Percentiles rank a stretch among this genome's conserved stretches.
phyloP scores from a whole-genome alignment of 2,797 vertebrate genomes.

The Macropodus opercularis region DNA sequence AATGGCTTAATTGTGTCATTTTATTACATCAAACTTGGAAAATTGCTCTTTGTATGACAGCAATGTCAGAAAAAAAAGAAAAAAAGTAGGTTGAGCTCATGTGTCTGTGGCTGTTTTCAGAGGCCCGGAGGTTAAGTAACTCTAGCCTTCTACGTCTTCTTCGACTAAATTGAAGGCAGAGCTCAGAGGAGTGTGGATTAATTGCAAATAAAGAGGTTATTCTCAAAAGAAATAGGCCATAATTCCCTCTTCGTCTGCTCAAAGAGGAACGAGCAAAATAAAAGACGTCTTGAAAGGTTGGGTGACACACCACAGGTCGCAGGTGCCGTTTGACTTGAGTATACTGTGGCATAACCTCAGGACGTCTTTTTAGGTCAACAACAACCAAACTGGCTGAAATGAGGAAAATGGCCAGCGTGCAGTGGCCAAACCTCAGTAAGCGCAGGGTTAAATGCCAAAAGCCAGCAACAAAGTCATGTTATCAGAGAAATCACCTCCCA shows the following conservation, averaged over 20 bases:
- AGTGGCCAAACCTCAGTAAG: background rate
- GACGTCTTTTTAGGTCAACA: background rate
- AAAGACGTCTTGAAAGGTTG: constrained; percentile 24
- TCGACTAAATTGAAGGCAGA: constrained; percentile 77
- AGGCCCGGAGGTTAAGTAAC: constrained; percentile 78
- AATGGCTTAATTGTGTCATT: constrained; percentile 66
- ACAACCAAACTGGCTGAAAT: background rate
- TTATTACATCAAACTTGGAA: constrained; percentile 47
- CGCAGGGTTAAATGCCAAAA: constrained; percentile 7
- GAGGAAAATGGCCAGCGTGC: background rate
- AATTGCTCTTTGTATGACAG: constrained; percentile 37
- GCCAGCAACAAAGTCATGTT: background rate
- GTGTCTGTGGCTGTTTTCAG: constrained; percentile 57
- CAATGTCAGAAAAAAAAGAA: constrained; percentile 40
- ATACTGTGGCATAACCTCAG: background rate
- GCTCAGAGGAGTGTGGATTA: constrained; percentile 76
- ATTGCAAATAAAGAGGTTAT: constrained; percentile 82
- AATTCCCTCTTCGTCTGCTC: constrained; percentile 58
- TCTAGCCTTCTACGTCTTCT: constrained; percentile 68
- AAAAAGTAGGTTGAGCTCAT: constrained; percentile 72
- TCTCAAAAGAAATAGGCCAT: constrained; percentile 76
- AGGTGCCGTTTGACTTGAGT: constrained; percentile 1
- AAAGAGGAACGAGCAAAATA: constrained; percentile 41
- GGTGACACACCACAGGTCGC: constrained; percentile 38
- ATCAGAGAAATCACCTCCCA: constrained; percentile 50